Conservation (phyloP, 2,113 vertebrate genomes). For the Anser cygnoides region DNA sequence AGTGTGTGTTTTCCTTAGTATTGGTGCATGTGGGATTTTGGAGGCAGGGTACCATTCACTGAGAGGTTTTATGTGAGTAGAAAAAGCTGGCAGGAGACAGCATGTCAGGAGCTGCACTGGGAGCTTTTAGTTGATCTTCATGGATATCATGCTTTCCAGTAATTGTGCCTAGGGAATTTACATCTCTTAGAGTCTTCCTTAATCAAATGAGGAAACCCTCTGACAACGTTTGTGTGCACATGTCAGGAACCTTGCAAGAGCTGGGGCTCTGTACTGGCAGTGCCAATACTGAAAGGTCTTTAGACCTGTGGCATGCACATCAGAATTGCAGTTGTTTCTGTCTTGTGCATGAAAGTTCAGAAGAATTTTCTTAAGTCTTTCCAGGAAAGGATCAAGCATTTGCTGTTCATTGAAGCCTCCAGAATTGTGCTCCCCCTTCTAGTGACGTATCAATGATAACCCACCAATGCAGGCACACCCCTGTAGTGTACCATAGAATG, state of each 20-base stretch:
- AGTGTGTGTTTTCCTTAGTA: background rate
- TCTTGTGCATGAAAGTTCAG: background rate
- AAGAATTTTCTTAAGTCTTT: background rate
- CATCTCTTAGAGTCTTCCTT: background rate
- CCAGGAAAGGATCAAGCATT: background rate
- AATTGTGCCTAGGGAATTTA: background rate
- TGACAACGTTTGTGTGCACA: background rate
- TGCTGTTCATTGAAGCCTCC: background rate
- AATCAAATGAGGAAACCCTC: background rate
- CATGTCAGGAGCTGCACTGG: background rate
- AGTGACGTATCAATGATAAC: background rate
- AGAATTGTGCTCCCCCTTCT: background rate
- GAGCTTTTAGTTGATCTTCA: background rate
- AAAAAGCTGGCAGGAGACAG: background rate
- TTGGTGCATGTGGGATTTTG: background rate
- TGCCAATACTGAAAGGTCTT: accelerated
- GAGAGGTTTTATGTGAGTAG: background rate
- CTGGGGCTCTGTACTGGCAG: background rate
- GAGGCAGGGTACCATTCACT: background rate
- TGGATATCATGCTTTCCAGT: background rate
- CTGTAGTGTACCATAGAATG: too few species aligned
- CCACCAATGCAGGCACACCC: background rate
- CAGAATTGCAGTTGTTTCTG: background rate
- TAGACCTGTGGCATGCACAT: background rate
- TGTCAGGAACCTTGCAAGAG: background rate